A percentile compares a stretch with the other conserved stretches of the same genome.
phyloP scores from a whole-genome alignment of 1,140 invertebrate species.

The Diabrotica undecimpunctata region DNA sequence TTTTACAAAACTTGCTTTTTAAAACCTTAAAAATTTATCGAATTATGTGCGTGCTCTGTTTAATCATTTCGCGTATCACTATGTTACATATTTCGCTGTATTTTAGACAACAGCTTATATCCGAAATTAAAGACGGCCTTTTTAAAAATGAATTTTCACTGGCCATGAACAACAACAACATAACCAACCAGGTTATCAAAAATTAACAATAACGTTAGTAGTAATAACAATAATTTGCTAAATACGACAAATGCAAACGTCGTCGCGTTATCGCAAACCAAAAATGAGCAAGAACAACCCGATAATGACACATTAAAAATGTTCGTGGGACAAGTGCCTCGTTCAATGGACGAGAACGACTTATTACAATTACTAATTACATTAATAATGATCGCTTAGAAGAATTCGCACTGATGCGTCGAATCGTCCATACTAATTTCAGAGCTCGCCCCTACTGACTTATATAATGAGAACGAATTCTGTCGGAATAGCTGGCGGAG shows the following conservation, averaged over 20 bases:
- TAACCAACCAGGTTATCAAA: conserved; percentile 40
- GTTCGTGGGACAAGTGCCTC: conserved; percentile 98
- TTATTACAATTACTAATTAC: too few species aligned
- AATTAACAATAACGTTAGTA: conserved; percentile 58
- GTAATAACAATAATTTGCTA: conserved; percentile 59
- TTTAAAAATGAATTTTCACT: conserved; percentile 17
- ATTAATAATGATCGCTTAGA: too few species aligned
- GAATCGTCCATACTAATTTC: too few species aligned
- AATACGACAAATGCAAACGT: conserved; percentile 24
- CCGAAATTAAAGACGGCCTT: not conserved
- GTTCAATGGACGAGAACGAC: conserved; percentile 95
- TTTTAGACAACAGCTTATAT: not conserved
- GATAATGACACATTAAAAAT: conserved; percentile 99
- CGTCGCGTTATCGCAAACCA: conserved; percentile 32
- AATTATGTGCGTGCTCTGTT: not conserved
- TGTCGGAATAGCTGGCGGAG: too few species aligned
- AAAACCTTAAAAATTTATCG: too few species aligned
- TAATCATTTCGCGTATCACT: too few species aligned
- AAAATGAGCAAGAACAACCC: conserved; percentile 62
- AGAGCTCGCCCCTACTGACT: too few species aligned
- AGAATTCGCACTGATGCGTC: too few species aligned
- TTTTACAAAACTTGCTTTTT: too few species aligned
- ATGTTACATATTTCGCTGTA: not conserved
- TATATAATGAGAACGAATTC: too few species aligned
- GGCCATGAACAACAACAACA: conserved; percentile 45